Conservation (phyloP, 1,140 invertebrate species). For the Periplaneta americana region DNA sequence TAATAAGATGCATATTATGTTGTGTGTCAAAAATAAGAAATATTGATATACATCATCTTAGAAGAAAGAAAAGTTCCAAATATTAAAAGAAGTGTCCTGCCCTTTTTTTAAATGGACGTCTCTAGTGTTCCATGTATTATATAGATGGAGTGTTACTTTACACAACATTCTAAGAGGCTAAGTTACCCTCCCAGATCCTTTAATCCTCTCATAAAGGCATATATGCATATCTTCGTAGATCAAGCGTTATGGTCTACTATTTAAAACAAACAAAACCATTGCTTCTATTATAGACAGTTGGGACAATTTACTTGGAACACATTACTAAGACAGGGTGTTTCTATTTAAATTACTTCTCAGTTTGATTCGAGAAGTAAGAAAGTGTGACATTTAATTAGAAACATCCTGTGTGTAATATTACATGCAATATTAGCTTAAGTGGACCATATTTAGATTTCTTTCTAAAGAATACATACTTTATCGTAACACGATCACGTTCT, state of each 20-base stretch:
- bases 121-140: neutral
- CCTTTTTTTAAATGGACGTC: neutral
- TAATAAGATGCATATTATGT: neutral
- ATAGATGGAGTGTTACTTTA: neutral
- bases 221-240: neutral
- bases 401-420: neutral
- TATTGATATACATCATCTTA: neutral
- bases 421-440: neutral
- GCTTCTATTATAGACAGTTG: neutral
- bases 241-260: neutral
- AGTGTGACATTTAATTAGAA: neutral
- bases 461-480: neutral
- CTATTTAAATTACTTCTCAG: neutral
- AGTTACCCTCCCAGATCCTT: neutral
- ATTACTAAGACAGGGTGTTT: neutral
- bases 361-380: neutral
- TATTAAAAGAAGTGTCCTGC: neutral
- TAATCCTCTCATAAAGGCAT: neutral
- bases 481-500: neutral
- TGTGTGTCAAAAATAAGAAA: neutral
- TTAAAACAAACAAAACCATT: neutral
- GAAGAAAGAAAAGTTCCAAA: neutral
- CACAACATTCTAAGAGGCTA: neutral
- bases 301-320: neutral
- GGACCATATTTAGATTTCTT: neutral